Percentiles rank a stretch among this genome's conserved stretches.
Conservation (phyloP, 2,888 invertebrate species). For the Gastrophysa polygoni region DNA sequence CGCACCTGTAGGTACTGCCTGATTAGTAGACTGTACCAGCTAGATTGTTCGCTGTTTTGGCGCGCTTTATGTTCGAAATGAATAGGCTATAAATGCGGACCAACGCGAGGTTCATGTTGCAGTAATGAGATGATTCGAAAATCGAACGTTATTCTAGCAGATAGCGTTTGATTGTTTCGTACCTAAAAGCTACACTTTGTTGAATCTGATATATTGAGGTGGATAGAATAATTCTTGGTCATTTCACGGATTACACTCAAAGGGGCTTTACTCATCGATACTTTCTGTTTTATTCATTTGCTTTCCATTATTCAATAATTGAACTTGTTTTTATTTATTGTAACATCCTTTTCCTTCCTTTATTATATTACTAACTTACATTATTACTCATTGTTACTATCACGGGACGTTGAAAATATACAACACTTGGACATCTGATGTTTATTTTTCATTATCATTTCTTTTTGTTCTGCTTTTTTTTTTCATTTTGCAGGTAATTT, state of each 20-base stretch:
- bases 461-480: constrained; percentile 39
- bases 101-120: too few species aligned
- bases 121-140: too few species aligned
- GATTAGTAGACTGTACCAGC: too few species aligned
- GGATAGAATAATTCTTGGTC: too few species aligned
- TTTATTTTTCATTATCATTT: constrained; percentile 36
- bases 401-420: constrained; percentile 16
- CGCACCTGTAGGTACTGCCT: too few species aligned
- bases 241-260: neutral
- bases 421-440: constrained; percentile 17
- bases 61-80: too few species aligned
- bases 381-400: constrained; percentile 14
- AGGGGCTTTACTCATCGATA: neutral
- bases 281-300: neutral
- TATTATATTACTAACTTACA: constrained; percentile 14
- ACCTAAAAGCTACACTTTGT: too few species aligned
- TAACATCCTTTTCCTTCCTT: constrained; percentile 14
- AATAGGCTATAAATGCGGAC: too few species aligned
- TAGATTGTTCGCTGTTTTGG: too few species aligned
- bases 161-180: too few species aligned
- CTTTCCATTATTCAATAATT: neutral
- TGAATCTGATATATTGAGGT: too few species aligned
- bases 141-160: too few species aligned
- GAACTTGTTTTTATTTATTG: constrained; percentile 13
- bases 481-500: constrained; percentile 45